Evolutionary conservation across 2,113 vertebrate genomes (phyloP), one percentile per base, ranked within the genome.

Genomic region (Phodopus roborovskii): DNA sequence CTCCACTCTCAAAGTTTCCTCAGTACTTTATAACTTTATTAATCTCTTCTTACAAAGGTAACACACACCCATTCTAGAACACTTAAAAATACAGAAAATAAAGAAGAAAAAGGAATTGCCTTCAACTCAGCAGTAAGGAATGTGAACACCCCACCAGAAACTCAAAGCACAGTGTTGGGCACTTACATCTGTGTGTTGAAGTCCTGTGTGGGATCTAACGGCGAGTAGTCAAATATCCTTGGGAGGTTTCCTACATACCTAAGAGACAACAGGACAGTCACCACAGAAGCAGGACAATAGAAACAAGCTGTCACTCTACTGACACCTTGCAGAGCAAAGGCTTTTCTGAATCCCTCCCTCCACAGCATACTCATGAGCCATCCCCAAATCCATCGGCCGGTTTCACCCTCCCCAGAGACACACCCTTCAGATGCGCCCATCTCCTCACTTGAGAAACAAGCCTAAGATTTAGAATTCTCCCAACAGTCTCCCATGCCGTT

Each of bases 101-200:
- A 91, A 92, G 66, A 50, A 50, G 12, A 83, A 94, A 70, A 73
- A 48, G 79, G 11, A 94, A 92, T 7, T 78, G 12, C 12, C 58
- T 97, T 96, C 92, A 88, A 96, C 92, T 92, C 36, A 83, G 77
- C 66, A 19, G 71, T 16, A 94, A 92, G 30, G 39, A 83, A 26
- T 36, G 20, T 7, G 22, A 88, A 82, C 17, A 60, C 0, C 33
- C 75, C 45, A 22, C 12, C 56, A 5, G 39, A 85, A 71, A 79
- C 17, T 50, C 70, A 86, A 95, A 73, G 96, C 39, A 24, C 16
- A 36, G 22, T 81, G 42, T 7, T 66, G 2, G 36, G 68, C 82
- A 99, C 99, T 99, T 99, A 99, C 99, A 99, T 99, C 97, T 99
- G 99, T 85, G 99, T 99, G 96, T 99, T 99, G 97, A 99, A 99